Conservation (phyloP, 2,888 invertebrate genomes). For the Lasioglossum morio region DNA sequence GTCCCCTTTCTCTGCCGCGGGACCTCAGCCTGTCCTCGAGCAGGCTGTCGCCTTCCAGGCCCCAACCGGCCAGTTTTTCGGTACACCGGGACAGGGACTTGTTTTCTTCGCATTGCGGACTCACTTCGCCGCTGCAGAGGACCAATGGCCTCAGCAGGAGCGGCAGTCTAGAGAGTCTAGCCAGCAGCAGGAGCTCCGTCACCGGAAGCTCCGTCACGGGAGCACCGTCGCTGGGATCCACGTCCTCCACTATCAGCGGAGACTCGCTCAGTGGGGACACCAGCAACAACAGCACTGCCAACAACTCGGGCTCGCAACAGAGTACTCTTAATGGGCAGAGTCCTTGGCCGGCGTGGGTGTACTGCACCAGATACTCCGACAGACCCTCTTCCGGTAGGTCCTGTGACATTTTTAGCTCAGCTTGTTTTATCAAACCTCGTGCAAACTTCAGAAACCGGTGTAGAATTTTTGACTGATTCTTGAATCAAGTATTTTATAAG, state of each 20-base stretch:
- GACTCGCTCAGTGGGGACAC: slow-evolving; percentile 79
- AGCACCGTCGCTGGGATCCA: slow-evolving; percentile 80
- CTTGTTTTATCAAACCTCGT: not conserved
- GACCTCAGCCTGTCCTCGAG: slow-evolving; percentile 75
- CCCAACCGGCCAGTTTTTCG: slow-evolving; percentile 61
- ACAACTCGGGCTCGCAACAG: slow-evolving; percentile 67
- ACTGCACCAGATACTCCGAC: slow-evolving; percentile 98
- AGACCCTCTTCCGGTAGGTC: slow-evolving; percentile 94
- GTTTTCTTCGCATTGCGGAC: slow-evolving; percentile 73
- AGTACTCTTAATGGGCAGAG: slow-evolving; percentile 81
- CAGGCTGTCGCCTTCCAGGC: slow-evolving; percentile 75
- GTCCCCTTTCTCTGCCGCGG: slow-evolving; percentile 72
- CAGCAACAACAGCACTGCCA: slow-evolving; percentile 68
- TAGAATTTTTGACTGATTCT: not conserved
- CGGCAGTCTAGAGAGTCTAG: slow-evolving; percentile 82
- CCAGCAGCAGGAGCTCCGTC: slow-evolving; percentile 82
- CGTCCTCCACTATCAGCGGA: slow-evolving; percentile 74
- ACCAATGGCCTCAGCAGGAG: slow-evolving; percentile 80
- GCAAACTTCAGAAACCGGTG: not conserved
- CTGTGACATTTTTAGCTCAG: not conserved
- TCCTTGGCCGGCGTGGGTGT: slow-evolving; percentile 99
- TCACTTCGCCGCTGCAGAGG: slow-evolving; percentile 77
- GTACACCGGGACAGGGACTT: slow-evolving; percentile 70
- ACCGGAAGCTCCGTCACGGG: slow-evolving; percentile 80
- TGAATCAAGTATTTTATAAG: not conserved